A percentile compares a stretch with the other conserved stretches of the same genome.
phyloP scores from a whole-genome alignment of 2,797 vertebrate genomes.

The Eleutherodactylus coqui region DNA sequence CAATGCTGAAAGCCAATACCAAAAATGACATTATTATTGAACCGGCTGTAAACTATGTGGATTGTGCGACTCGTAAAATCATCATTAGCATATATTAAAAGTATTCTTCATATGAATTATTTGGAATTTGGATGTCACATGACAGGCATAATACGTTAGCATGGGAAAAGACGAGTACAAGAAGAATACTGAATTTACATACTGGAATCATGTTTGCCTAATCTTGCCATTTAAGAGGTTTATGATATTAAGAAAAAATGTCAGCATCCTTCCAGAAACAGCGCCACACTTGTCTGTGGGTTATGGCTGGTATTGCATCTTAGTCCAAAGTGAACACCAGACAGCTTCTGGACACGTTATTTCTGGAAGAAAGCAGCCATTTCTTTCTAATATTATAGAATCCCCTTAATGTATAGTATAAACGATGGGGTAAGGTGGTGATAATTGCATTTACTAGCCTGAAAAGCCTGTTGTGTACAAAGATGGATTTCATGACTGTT shows the following conservation, averaged over 20 bases:
- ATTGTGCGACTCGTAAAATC: not conserved
- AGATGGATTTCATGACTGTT: no score
- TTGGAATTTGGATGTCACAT: not conserved
- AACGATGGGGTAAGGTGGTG: not conserved
- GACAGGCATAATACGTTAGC: not conserved
- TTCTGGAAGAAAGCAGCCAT: not conserved
- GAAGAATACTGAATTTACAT: not conserved
- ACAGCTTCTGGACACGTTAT: no score
- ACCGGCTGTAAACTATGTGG: not conserved
- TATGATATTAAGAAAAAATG: not conserved
- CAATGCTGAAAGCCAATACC: conserved; percentile 82
- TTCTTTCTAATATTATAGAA: not conserved
- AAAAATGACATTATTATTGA: conserved; percentile 68
- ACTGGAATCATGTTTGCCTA: not conserved
- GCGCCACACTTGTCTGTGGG: no score
- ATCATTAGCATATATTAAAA: not conserved
- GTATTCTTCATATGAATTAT: not conserved
- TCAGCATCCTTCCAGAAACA: no score
- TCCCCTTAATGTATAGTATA: not conserved
- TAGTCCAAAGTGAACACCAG: no score
- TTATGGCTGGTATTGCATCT: not conserved
- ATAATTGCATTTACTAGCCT: no score
- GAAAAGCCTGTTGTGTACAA: no score
- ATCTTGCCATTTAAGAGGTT: not conserved
- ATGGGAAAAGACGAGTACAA: not conserved